Conservation (phyloP, 2,797 vertebrate genomes). For the Helarctos malayanus region DNA sequence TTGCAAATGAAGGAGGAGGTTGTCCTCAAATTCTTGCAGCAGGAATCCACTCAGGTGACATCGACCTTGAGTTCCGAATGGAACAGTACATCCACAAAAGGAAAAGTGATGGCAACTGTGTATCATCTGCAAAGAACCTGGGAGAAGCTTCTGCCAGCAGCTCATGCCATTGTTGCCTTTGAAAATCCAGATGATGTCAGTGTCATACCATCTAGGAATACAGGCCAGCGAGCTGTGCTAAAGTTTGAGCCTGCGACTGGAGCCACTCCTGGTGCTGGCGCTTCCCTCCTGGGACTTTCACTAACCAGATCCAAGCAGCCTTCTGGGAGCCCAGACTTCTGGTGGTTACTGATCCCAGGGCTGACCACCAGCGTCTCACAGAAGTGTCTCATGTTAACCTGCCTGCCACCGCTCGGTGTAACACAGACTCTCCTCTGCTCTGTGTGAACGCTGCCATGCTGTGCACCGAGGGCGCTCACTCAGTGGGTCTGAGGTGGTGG, state of each 20-base stretch:
- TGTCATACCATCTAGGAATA: not conserved
- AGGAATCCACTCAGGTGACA: not conserved
- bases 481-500: not conserved
- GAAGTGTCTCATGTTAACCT: not conserved
- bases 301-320: not conserved
- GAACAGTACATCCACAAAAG: not conserved
- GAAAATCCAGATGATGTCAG: not conserved
- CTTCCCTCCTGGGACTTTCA: not conserved
- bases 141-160: not conserved
- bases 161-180: not conserved
- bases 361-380: not conserved
- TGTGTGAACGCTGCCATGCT: not conserved
- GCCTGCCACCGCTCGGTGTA: not conserved
- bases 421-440: not conserved
- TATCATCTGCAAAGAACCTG: not conserved
- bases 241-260: not conserved
- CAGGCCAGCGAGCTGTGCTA: not conserved
- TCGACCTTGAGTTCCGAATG: not conserved
- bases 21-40: not conserved
- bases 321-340: not conserved
- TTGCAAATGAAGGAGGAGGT: not conserved
- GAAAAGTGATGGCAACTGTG: not conserved
- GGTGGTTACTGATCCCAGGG: not conserved
- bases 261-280: not conserved
- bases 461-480: not conserved